Base-by-base conservation (phyloP, 2,113 vertebrate genomes). In the Thamnaconus septentrionalis region DNA sequence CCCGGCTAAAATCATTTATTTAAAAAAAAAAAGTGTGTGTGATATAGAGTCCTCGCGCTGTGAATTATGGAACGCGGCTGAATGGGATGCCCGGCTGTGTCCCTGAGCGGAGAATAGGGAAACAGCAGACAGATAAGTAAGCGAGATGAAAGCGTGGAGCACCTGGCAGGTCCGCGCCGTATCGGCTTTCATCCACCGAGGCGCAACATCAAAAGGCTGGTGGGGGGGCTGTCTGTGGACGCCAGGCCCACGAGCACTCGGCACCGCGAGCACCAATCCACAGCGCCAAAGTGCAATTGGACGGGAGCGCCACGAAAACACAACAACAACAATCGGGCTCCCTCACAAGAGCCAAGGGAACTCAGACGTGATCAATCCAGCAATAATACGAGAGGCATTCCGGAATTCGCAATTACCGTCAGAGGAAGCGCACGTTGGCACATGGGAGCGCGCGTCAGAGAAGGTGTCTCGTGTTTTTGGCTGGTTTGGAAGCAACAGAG, bases 91-190 rank as follows among this genome's bases (percentile, higher is more conserved):
- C 69, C 77, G 84, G 81, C 85, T 75, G 72, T 78, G 59, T 31
- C 18, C 18, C 18, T 31, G 18, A 31, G 18, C 18, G 2, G 18
- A 31, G 18, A 31, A 31, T 31, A 31, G 18, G 18, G 18, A 31
- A 31, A 31, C 18, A 31, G 74, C 61, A 54, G 75, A 66, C 66
- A 54, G 69, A 80, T 81, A 76, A 79, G 69, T 59, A 68, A 81
- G 71, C 54, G 51, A 83, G 80, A 87, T 90, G 72, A 90, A 88
- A 88, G 88, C 60, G 74, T 6, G 1, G 56, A 12, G 78, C 83
- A 89, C 84, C 88, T 84, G 85, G 79, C 75, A 66, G 74, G 70
- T 64, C 81, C 53, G 43, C 7, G 5, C 74, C 18, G 18, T 31
- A 31, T 31, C 18, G 18, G 18, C 18, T 31, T 31, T 31, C 18